Evolutionary conservation across 2,113 vertebrate species (phyloP).

Genomic region (Haplochromis vanheusdeni): DNA sequence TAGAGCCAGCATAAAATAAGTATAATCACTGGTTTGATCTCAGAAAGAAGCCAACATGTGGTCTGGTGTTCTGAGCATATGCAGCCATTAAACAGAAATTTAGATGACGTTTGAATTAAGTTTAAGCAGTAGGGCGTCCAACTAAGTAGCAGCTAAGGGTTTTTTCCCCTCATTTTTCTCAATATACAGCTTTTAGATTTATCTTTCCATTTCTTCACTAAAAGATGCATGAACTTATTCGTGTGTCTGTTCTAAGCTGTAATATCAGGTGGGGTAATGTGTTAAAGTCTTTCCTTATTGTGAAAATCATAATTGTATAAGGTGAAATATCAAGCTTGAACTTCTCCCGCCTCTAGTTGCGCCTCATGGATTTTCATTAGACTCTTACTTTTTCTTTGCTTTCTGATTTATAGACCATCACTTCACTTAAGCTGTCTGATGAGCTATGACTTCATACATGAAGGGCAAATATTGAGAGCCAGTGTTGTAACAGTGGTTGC

Average conservation of each 20-base stretch:
- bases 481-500: neutral
- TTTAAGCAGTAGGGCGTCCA: neutral
- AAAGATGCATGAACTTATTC: constrained; percentile 22
- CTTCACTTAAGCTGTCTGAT: neutral
- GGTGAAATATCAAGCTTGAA: neutral
- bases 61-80: neutral
- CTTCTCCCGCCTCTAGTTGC: neutral
- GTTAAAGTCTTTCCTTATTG: neutral
- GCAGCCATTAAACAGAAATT: neutral
- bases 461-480: neutral
- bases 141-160: neutral
- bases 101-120: constrained; percentile 4
- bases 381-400: constrained; percentile 15
- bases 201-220: constrained; percentile 7
- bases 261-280: neutral
- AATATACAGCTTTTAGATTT: neutral
- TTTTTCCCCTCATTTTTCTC: neutral
- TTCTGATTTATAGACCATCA: constrained; percentile 17
- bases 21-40: neutral
- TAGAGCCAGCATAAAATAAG: neutral
- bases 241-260: neutral
- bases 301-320: neutral
- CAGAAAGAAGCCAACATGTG: neutral
- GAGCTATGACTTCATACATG: constrained; percentile 8
- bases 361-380: constrained; percentile 1